Conservation (phyloP, 64 coral and sea anemone species). For the Acropora yongei region DNA sequence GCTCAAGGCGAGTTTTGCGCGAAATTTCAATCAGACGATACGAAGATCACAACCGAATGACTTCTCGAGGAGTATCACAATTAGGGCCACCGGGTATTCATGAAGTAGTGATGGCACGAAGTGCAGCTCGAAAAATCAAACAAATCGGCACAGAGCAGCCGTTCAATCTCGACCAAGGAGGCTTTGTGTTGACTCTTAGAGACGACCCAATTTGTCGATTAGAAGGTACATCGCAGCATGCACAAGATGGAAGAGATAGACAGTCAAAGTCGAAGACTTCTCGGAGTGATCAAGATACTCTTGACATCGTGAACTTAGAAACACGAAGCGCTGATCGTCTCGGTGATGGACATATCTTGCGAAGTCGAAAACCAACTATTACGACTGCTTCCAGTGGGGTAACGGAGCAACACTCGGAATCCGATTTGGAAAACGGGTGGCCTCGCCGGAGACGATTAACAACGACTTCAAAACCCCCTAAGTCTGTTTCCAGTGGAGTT, state of each 20-base stretch:
- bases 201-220: constrained; percentile 52
- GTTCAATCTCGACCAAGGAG: constrained; percentile 62
- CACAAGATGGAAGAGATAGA: neutral
- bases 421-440: neutral
- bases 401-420: neutral
- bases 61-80: neutral
- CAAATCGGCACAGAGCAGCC: constrained; percentile 43
- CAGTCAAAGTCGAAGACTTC: neutral
- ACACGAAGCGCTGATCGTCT: neutral
- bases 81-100: constrained; percentile 39
- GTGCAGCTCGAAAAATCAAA: constrained; percentile 73
- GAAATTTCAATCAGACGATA: neutral
- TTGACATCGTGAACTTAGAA: neutral
- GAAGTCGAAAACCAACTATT: neutral
- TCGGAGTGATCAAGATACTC: neutral
- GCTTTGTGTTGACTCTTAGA: constrained; percentile 66
- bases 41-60: neutral
- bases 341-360: neutral
- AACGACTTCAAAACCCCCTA: neutral
- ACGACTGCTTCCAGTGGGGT: neutral
- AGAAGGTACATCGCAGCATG: neutral
- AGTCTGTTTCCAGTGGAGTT: neutral
- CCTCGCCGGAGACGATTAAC: neutral
- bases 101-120: constrained; percentile 52
- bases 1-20: too few relatives aligned